Conservation (phyloP, 2,888 invertebrate species). For the Venusia cambrica region DNA sequence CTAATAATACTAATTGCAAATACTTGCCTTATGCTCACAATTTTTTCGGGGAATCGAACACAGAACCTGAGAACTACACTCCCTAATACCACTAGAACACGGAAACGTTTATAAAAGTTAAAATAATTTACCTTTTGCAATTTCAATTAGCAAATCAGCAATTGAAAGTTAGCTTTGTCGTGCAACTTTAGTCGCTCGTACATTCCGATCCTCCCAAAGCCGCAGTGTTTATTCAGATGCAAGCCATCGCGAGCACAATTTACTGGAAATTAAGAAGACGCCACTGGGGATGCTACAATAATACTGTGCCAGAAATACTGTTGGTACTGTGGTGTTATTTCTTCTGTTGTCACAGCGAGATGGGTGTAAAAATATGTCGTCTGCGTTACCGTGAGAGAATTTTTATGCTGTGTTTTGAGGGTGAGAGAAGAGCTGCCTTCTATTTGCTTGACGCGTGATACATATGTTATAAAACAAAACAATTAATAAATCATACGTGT, state of each 20-base stretch:
- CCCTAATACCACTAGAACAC: no score
- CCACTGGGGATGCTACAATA: conserved; percentile 71
- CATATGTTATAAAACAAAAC: no score
- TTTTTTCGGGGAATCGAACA: no score
- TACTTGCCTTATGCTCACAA: no score
- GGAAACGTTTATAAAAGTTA: no score
- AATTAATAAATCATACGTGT: no score
- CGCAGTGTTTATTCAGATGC: conserved; percentile 76
- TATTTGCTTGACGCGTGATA: conserved; percentile 9
- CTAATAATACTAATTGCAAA: no score
- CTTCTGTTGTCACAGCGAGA: conserved; percentile 20
- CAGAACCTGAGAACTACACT: no score
- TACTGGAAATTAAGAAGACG: conserved; percentile 78
- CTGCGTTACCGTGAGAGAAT: conserved; percentile 27
- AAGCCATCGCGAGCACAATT: conserved; percentile 71
- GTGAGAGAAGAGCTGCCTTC: conserved; percentile 9
- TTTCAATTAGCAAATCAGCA: no score
- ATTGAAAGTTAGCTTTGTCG: no score
- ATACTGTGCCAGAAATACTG: conserved; percentile 70
- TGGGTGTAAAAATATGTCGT: conserved; percentile 29
- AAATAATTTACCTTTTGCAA: no score
- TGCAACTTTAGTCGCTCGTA: conserved; percentile 17
- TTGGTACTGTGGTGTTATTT: conserved; percentile 8
- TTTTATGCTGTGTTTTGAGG: conserved; percentile 22
- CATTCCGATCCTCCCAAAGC: conserved; percentile 40